Evolutionary conservation across 2,113 vertebrate species (phyloP).

Genomic region (Carassius carassius): DNA sequence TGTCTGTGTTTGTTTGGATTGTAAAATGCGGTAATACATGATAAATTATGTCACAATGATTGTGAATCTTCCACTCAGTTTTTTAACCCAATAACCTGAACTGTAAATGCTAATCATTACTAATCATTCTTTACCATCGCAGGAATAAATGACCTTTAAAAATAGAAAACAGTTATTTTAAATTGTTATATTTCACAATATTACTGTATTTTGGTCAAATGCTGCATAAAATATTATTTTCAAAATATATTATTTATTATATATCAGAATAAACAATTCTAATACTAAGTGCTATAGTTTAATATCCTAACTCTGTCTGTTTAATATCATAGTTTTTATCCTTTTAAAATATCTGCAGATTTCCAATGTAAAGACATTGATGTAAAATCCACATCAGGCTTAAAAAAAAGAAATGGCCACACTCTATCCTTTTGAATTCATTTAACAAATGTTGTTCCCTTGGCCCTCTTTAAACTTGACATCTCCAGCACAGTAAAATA

Average conservation of each 20-base stretch:
- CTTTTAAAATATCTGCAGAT: background rate
- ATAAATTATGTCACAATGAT: background rate
- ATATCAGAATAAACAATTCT: too few species aligned
- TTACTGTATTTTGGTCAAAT: too few species aligned
- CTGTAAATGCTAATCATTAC: background rate
- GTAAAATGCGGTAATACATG: background rate
- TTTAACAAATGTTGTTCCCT: slow-evolving; percentile 16
- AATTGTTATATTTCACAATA: too few species aligned
- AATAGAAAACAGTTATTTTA: too few species aligned
- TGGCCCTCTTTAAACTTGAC: slow-evolving; percentile 5
- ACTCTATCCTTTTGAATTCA: slow-evolving; percentile 15
- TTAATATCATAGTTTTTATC: background rate
- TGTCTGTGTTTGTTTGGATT: background rate
- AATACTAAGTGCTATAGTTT: too few species aligned
- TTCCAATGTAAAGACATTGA: background rate
- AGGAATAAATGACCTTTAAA: background rate
- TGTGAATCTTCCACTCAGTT: background rate
- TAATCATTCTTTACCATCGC: background rate
- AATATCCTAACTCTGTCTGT: background rate
- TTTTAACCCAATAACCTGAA: background rate
- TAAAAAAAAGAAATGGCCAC: background rate
- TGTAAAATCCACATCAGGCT: background rate
- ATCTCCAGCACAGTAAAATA: slow-evolving; percentile 27
- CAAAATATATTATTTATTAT: too few species aligned
- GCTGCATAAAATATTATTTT: too few species aligned